Conservation (phyloP, 2,113 vertebrate genomes). For the Xiphorhynchus elegans region DNA sequence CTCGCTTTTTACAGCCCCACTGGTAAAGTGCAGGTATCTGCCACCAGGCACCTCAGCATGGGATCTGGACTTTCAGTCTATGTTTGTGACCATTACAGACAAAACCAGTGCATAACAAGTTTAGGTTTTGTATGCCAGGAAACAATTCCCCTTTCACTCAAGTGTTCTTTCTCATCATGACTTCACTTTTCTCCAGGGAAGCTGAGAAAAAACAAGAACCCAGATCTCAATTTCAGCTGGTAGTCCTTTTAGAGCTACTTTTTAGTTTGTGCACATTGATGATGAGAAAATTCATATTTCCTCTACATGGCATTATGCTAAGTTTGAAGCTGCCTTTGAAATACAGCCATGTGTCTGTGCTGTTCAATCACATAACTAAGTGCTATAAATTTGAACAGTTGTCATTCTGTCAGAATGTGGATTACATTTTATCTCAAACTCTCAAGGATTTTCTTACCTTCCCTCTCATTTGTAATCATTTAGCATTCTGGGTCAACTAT, state of each 20-base stretch:
- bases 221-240: not conserved
- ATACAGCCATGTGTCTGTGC: not conserved
- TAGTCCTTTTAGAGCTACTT: not conserved
- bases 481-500: not conserved
- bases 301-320: not conserved
- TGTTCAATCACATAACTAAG: not conserved
- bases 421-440: not conserved
- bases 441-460: not conserved
- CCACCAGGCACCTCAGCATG: not conserved
- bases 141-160: not conserved
- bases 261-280: not conserved
- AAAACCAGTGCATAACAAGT: not conserved
- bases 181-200: not conserved
- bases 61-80: not conserved
- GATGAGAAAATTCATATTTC: not conserved
- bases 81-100: not conserved
- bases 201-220: not conserved
- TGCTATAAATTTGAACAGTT: not conserved
- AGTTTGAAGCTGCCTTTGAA: not conserved
- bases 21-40: not conserved
- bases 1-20: not conserved
- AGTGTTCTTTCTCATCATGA: not conserved
- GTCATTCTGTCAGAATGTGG: not conserved
- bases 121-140: not conserved
- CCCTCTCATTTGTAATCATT: not conserved